Base-by-base conservation (phyloP, 2,888 invertebrate species). In the Plebejus melissa region DNA sequence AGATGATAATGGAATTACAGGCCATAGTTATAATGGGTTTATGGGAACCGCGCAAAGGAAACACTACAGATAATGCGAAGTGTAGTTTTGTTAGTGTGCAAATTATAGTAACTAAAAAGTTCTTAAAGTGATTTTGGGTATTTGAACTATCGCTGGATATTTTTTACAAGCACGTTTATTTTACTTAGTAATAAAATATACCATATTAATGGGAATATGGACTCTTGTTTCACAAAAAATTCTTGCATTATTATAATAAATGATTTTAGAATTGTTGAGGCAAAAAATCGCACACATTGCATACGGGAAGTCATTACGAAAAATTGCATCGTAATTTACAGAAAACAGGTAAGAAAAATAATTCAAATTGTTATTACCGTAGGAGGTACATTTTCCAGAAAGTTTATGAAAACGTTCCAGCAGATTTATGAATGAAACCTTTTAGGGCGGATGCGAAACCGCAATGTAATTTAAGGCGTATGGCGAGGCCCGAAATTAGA, bases 351-450 rank as follows among this genome's bases (percentile, higher is more conserved):
- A 38, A 77, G 76, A 76, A 76, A 79, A 78, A 78, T 74, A 76
- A 77, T 78, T 84, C 84, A 86, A 87, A 85, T 82, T 81, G 82
- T 82, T 81, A 82, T 83, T 81, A 82, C 81, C 85, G 83, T 86
- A 84, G 87, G 85, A 87, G 84, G 85, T 83, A 88, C 87, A 88
- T 88, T 91, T 89, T 87, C 85, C 84, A 84, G 83, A 83, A 88
- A 90, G 88, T 90, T 91, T 90, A 91, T 92, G 90, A 91, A 89
- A 91, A 90, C 87, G 89, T 89, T 90, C 82, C 86, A 84, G 85
- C 88, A 91, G 92, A 93, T 93, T 92, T 93, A 93, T 93, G 91
- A 92, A 92, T 91, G 90, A 92, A 92, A 92, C 92, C 91, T 93
- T 91, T 91, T 90, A 91, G 87, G 88, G 88, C 83, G 87, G 89